Evolutionary conservation across 1,140 invertebrate genomes (phyloP), one percentile per base, ranked within the genome.

Genomic region (Drosophila nikananu): DNA sequence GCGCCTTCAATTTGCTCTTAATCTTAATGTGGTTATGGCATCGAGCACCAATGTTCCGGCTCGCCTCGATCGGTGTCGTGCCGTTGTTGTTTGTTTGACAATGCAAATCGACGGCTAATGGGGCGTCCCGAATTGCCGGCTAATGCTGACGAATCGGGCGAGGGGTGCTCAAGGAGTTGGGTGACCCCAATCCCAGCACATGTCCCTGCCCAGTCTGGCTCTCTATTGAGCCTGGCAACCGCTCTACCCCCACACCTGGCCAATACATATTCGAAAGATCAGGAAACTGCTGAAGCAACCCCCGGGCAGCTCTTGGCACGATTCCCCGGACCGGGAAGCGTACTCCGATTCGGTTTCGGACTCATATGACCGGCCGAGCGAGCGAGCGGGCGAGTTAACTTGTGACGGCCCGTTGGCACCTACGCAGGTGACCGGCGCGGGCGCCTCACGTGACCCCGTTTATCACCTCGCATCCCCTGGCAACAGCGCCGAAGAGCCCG

Each of bases 391-490:
- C 21, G 51, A 61, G 32, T 41, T 62, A 42, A 30, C 83, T 86
- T 86, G 83, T 86, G 83, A 86, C 70, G 71, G 32, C 13, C 35
- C 64, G 68, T 84, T 86, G 83, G 83, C 83, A 86, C 83, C 83
- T 86, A 86, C 79, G 83, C 83, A 87, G 74, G 77, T 59, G 70
- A 71, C 21, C 35, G 37, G 32, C 41, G 41, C 30, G 42, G 48
- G 13, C 65, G 32, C 17, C 42, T 58, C 72, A 75, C 71, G 72
- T 77, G 74, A 77, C 61, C 72, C 59, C 44, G 41, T 72, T 42
- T 73, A 41, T 60, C 54, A 72, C 67, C 52, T 59, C 67, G 7
- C 30, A 12, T 46, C 39, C 44, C 66, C 39, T 73, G 71, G 71
- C 71, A 74, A 76, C 70, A 63, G 59, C 27, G 51, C 17, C 0